Evolutionary conservation across 2,113 vertebrate genomes (phyloP), one percentile per base, ranked within the genome.

Genomic region (Tetraodon nigroviridis): DNA sequence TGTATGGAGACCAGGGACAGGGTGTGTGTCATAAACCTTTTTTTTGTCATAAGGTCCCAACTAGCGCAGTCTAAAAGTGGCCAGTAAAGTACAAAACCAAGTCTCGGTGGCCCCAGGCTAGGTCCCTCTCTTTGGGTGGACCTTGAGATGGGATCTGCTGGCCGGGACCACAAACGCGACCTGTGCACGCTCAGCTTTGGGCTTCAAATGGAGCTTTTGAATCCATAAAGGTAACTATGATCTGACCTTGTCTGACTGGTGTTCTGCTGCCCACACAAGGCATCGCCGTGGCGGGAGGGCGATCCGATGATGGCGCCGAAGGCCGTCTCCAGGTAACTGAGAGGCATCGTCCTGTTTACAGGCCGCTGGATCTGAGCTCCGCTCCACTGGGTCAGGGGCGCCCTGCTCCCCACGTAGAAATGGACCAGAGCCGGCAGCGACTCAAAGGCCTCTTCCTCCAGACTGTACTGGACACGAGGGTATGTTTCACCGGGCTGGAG

Each of bases 261-360:
- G n/a, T 88, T 82, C 58, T 89, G 92, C 79, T 88, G 90, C 48
- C 32, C 32, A 37, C 32, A 37, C 32, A 37, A 37, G 32, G 2
- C 12, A 3, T 83, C 86, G 55, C 87, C 88, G 76, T 87, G 80
- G 41, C 79, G 59, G 0, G 82, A 49, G 0, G 91, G 90, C 29
- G 90, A 88, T 62, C 86, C 75, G 0, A 83, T 7, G 8, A 87
- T 61, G 58, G 87, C 71, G 69, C 90, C 81, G 0, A 97, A 95
- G 63, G 90, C 91, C 64, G 90, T 90, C 71, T 97, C 93, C 79
- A 96, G 86, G 87, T 93, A 92, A 22, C 90, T 89, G 69, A 98
- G 87, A 0, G 95, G 95, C 65, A 95, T 89, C 11, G 91, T 96
- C 71, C 96, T 91, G 87, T 94, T 96, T 60, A 96, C 92, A 0